Percentiles rank a stretch among this genome's conserved stretches.
Conservation (phyloP, 2,888 invertebrate species). For the Poecilus cupreus region DNA sequence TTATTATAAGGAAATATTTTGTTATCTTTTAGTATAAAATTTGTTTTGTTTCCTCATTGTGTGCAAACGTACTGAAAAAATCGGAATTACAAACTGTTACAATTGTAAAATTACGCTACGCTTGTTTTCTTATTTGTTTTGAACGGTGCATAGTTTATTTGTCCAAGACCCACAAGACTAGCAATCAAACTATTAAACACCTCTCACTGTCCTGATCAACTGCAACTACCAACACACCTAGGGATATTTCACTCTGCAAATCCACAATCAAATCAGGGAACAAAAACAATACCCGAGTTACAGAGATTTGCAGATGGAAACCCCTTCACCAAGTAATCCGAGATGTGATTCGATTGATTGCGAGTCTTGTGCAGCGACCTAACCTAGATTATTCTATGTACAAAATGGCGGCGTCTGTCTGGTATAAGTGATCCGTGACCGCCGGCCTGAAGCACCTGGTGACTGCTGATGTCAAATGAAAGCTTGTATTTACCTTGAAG, state of each 20-base stretch:
- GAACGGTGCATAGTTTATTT: constrained; percentile 45
- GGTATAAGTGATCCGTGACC: constrained; percentile 6
- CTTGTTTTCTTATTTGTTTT: background rate
- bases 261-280: too few species aligned
- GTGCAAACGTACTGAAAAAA: constrained; percentile 55
- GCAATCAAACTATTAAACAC: too few species aligned
- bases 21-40: constrained; percentile 46
- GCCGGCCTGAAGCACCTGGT: constrained; percentile 35
- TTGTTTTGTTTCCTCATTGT: constrained; percentile 36
- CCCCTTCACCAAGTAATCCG: too few species aligned
- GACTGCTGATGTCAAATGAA: constrained; percentile 27
- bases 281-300: too few species aligned
- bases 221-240: too few species aligned
- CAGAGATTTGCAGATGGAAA: too few species aligned
- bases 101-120: constrained; percentile 51
- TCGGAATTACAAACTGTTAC: constrained; percentile 48
- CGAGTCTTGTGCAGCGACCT: background rate
- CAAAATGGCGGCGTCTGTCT: constrained; percentile 48
- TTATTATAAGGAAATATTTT: constrained; percentile 54
- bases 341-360: too few species aligned
- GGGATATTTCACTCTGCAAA: too few species aligned
- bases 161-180: background rate
- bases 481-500: background rate
- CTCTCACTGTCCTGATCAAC: background rate
- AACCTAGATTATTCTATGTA: constrained; percentile 37